Evolutionary conservation across 2,888 invertebrate genomes (phyloP), one percentile per base, ranked within the genome.

Genomic region (Rhagonycha fulva): DNA sequence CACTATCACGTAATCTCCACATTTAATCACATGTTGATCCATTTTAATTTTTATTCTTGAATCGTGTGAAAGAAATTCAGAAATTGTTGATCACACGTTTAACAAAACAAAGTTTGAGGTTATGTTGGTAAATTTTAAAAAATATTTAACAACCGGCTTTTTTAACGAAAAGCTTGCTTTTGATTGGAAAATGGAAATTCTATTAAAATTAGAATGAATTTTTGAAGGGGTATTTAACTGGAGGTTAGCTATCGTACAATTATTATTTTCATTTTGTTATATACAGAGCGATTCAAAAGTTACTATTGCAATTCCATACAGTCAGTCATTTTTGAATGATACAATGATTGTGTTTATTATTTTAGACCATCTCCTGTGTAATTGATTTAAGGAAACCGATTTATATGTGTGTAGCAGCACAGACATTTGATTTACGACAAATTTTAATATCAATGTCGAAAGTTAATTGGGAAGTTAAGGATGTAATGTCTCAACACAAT

Each of bases 391-490:
- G 97, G 24, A 91, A 93, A 82, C 97, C 98, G 0, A 92, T 97
- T 10, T 98, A 97, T 84, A 95, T 95, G 91, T 93, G 94, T 76
- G 96, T 97, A 0, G 94, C 95, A 0, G 93, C 94, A 0, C 93
- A 93, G 84, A 91, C 94, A 0, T 92, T 98, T 9, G 95, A 97
- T 85, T 91, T 94, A 7, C 91, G 94, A 61, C 90, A 92, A 14
- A 92, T 96, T 30, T 88, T 98, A 9, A 89, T 92, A 77, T 91
- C 94, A n/a, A 98, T 99, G 94, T 94, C 95, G 72, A 94, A 94
- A 88, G 97, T 98, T 0, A 95, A 95, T 87, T 99, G 98, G 98
- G 93, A 97, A 88, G 92, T 99, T 76, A 96, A 96, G 89, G 97
- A 96, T 83, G 96, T 99, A 0, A 96, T 96, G 88, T 96, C 96